These are phyloP conservation scores for Crypturellus tataupa DNA, from an alignment of 2,797 vertebrate species.

Conservation along the genomic window DNA sequence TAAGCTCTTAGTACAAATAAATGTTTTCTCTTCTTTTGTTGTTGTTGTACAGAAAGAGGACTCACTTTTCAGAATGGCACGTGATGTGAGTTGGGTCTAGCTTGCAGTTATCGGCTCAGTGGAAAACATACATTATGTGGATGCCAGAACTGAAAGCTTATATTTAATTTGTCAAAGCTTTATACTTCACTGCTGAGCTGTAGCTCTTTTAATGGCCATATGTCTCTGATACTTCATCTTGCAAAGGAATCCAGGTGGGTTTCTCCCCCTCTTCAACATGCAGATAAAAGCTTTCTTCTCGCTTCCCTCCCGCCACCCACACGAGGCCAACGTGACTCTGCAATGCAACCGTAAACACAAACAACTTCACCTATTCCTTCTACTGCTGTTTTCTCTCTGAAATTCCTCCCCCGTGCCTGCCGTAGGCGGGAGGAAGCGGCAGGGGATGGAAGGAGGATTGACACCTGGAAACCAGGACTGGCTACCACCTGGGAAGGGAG, in stretches of 20 bases:
- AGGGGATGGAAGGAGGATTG: not conserved
- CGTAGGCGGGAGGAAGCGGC: not conserved
- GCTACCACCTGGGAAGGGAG: not conserved
- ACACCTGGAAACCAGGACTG: not conserved
- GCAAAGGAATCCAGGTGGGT: conserved; percentile 46
- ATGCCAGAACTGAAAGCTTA: conserved; percentile 49
- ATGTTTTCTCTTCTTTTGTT: conserved; percentile 46
- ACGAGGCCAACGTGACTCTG: not conserved
- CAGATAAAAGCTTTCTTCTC: not conserved
- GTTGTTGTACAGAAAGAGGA: conserved; percentile 45
- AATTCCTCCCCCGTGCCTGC: not conserved
- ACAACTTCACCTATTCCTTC: not conserved
- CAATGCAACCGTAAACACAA: not conserved
- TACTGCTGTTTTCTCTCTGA: not conserved
- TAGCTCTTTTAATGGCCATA: conserved; percentile 13
- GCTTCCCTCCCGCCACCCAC: conserved; percentile 9
- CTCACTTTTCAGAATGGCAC: conserved; percentile 33
- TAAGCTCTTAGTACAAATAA: not conserved
- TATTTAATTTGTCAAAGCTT: conserved; percentile 59
- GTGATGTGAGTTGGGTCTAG: not conserved
- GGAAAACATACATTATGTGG: conserved; percentile 31
- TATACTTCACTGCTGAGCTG: conserved; percentile 16
- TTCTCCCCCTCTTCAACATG: not conserved
- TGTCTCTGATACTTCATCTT: not conserved
- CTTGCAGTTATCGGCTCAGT: not conserved